phyloP scores from a whole-genome alignment of 2,888 invertebrate species.

The Agrotis puta region DNA sequence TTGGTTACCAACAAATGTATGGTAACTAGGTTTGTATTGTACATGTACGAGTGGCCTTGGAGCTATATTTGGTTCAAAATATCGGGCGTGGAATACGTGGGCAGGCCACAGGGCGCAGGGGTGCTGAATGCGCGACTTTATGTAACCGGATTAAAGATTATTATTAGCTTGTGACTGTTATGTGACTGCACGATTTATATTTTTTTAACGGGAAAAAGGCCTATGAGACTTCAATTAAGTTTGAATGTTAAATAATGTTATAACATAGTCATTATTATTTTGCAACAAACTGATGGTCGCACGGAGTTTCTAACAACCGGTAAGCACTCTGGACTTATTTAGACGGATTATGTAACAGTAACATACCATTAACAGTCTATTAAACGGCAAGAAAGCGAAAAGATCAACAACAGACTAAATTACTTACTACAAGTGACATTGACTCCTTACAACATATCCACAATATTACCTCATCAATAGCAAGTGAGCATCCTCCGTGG shows the following conservation, averaged over 20 bases:
- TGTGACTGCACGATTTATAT: slow-evolving; percentile 15
- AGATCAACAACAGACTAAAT: slow-evolving; percentile 10
- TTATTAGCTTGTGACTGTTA: slow-evolving; percentile 10
- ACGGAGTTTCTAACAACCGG: neutral
- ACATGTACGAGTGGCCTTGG: slow-evolving; percentile 52
- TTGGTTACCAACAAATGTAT: slow-evolving; percentile 40
- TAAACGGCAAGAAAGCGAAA: neutral
- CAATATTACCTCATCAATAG: slow-evolving; percentile 45
- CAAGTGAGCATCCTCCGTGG: slow-evolving; percentile 41
- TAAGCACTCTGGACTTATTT: no score
- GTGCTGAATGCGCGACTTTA: slow-evolving; percentile 46
- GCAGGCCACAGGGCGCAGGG: slow-evolving; percentile 29
- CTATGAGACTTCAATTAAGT: slow-evolving; percentile 8
- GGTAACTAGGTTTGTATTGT: slow-evolving; percentile 41
- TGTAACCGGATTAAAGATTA: slow-evolving; percentile 50
- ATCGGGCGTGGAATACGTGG: slow-evolving; percentile 51
- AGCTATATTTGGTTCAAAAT: slow-evolving; percentile 61
- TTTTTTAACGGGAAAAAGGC: slow-evolving; percentile 13
- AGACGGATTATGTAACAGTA: no score
- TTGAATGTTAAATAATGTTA: neutral
- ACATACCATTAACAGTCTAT: neutral
- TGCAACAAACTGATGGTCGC: neutral
- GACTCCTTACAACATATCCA: slow-evolving; percentile 13
- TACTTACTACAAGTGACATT: neutral
- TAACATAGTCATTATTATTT: neutral